phyloP scores from a whole-genome alignment of 2,888 invertebrate genomes.

The Elysia crispata region DNA sequence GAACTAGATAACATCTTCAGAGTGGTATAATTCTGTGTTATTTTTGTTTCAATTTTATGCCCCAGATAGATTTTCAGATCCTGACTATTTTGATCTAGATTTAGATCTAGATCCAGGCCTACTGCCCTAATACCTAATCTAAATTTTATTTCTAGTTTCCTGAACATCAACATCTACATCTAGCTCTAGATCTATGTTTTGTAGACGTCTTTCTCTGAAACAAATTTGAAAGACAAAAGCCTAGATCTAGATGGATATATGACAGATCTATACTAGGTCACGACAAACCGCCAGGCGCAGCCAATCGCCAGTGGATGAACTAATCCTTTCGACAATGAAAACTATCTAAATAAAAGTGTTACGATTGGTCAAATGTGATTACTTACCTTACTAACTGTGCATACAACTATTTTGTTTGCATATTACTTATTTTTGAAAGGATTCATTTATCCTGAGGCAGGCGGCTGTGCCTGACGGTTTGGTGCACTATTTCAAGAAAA shows the following conservation, averaged over 20 bases:
- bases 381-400: background rate
- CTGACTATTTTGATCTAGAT: conserved; percentile 9
- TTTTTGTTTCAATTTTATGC: conserved; percentile 9
- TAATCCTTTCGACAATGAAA: conserved; percentile 9
- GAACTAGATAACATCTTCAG: conserved; percentile 9
- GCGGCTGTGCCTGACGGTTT: conserved; percentile 9
- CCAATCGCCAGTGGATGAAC: conserved; percentile 1
- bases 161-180: conserved; percentile 9
- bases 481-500: conserved; percentile 9
- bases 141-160: conserved; percentile 3
- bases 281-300: conserved; percentile 4
- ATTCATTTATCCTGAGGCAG: conserved; percentile 9
- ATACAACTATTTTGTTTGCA: background rate
- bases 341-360: conserved; percentile 1
- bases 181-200: conserved; percentile 9
- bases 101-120: conserved; percentile 4
- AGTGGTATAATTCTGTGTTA: conserved; percentile 3
- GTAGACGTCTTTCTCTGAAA: conserved; percentile 9
- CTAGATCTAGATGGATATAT: conserved; percentile 3
- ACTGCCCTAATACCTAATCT: conserved; percentile 9
- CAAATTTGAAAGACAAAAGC: conserved; percentile 4
- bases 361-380: conserved; percentile 1
- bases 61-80: conserved; percentile 9
- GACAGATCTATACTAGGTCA: conserved; percentile 9
- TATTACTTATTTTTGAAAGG: conserved; percentile 1